Conservation (phyloP, 2,113 vertebrate species). For the Cavia aperea region DNA sequence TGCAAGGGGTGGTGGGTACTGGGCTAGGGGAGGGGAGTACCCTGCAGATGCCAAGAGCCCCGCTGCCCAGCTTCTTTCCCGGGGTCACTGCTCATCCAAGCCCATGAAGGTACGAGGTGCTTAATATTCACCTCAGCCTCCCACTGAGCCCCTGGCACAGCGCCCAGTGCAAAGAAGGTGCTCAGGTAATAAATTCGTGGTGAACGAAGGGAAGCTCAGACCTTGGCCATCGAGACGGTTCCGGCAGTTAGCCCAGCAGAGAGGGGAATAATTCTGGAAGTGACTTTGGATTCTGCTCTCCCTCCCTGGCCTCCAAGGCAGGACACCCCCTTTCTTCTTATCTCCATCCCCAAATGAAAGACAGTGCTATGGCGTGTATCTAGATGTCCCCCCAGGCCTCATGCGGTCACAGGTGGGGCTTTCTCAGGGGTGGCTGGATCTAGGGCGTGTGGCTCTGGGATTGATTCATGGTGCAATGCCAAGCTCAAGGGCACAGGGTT, state of each 20-base stretch:
- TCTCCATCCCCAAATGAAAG: fast-evolving
- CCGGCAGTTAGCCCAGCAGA: neutral
- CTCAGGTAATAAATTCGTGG: neutral
- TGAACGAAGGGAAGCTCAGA: no score
- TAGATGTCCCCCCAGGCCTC: no score
- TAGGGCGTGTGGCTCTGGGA: neutral
- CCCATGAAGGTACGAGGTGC: neutral
- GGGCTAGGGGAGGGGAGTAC: no score
- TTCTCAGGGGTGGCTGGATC: neutral
- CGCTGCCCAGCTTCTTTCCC: neutral
- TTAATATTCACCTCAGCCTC: fast-evolving
- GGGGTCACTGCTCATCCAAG: neutral
- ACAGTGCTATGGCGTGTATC: neutral
- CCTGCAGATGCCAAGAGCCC: neutral
- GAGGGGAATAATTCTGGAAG: neutral
- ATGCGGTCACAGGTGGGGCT: neutral
- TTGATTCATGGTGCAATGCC: neutral
- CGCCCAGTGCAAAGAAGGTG: neutral
- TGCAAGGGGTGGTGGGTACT: neutral
- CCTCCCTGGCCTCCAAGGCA: neutral
- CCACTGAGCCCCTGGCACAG: neutral
- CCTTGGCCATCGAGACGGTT: fast-evolving
- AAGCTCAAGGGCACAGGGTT: neutral
- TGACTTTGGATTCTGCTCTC: neutral
- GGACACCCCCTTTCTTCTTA: neutral